Conservation (phyloP, 2,113 vertebrate genomes). For the Ploceus nigricollis region DNA sequence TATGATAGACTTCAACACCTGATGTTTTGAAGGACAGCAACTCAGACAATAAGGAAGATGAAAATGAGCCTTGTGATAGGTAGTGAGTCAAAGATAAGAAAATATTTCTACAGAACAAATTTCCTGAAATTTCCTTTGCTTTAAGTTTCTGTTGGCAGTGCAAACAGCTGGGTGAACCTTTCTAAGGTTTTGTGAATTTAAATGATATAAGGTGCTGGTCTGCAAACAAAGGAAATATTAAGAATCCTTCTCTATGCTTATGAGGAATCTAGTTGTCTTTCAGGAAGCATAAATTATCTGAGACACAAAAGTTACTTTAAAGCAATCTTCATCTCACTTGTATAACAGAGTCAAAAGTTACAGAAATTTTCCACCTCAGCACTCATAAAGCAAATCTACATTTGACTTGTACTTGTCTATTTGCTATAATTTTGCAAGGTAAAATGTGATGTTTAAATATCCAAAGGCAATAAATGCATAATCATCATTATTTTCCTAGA, state of each 20-base stretch:
- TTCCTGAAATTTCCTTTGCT: background rate
- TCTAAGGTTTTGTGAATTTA: background rate
- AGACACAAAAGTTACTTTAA: constrained; percentile 25
- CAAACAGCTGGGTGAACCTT: background rate
- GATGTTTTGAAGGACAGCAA: background rate
- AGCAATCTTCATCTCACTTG: background rate
- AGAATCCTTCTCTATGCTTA: background rate
- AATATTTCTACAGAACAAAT: background rate
- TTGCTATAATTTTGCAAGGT: background rate
- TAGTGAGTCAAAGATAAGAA: background rate
- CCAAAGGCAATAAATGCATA: constrained; percentile 3
- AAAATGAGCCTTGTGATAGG: background rate
- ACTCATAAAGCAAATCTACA: background rate
- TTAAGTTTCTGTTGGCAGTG: background rate
- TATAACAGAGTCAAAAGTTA: background rate
- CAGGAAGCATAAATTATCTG: background rate
- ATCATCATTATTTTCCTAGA: background rate
- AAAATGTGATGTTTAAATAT: constrained; percentile 35
- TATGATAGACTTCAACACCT: background rate
- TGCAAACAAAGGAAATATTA: background rate
- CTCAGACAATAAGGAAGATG: background rate
- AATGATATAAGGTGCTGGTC: background rate
- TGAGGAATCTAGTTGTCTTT: background rate
- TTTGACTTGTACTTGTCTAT: background rate
- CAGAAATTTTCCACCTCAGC: constrained; percentile 16